These are phyloP conservation scores for Drepana falcataria DNA, from an alignment of 2,888 invertebrate species.

Conservation along the genomic window DNA sequence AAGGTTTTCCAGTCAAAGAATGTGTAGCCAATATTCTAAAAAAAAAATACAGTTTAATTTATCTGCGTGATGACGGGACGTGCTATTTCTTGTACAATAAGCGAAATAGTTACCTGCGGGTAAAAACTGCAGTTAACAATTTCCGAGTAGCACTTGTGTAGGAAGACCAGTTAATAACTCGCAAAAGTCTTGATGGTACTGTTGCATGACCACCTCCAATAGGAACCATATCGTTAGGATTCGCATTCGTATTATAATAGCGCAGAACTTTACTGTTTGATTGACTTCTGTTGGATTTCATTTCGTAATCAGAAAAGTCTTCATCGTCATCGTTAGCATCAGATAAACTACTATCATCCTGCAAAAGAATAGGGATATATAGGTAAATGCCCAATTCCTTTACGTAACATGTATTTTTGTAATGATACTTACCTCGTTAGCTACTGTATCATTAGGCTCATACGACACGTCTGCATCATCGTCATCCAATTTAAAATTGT, in stretches of 20 bases:
- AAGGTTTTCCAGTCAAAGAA: constrained; percentile 77
- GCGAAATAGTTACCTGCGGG: constrained; percentile 38
- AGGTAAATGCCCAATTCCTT: no score
- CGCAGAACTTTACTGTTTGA: constrained; percentile 12
- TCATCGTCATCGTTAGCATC: not conserved
- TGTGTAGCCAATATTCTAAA: constrained; percentile 73
- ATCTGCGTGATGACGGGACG: no score
- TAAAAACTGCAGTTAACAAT: constrained; percentile 68
- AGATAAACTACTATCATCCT: not conserved
- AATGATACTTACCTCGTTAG: not conserved
- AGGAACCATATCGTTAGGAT: constrained; percentile 25
- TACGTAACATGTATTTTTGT: no score
- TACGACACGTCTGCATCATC: constrained; percentile 1
- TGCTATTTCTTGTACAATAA: no score
- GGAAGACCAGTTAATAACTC: constrained; percentile 68
- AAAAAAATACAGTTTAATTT: constrained; percentile 3
- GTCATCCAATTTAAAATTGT: constrained; percentile 10
- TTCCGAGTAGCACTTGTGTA: constrained; percentile 72
- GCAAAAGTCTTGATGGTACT: constrained; percentile 40
- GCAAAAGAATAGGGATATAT: not conserved
- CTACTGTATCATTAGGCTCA: not conserved
- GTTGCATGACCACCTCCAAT: constrained; percentile 39
- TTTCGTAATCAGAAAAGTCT: not conserved
- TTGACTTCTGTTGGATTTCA: constrained; percentile 4
- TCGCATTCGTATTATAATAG: constrained; percentile 13